These are phyloP conservation scores for Dorcus parallelipipedus DNA, from an alignment of 2,888 invertebrate species.

Conservation along the genomic window DNA sequence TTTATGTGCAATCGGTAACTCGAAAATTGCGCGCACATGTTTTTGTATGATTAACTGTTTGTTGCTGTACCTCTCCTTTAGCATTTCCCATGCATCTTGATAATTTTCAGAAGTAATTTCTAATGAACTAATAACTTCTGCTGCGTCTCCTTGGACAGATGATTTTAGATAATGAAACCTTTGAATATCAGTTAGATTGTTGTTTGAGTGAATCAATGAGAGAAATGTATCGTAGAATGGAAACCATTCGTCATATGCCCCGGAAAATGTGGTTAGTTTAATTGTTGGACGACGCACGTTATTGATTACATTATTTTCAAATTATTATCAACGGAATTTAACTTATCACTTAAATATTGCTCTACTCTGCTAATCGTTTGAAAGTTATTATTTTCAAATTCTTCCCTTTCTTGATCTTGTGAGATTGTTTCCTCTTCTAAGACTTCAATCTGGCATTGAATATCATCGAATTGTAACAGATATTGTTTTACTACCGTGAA, in stretches of 20 bases:
- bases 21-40: slow-evolving; percentile 24
- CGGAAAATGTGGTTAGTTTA: slow-evolving; percentile 12
- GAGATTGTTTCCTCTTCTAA: background rate
- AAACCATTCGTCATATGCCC: slow-evolving; percentile 10
- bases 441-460: slow-evolving; percentile 2
- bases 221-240: slow-evolving; percentile 12
- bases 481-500: background rate
- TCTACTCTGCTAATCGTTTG: background rate
- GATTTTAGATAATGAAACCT: slow-evolving; percentile 17
- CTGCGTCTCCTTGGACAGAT: slow-evolving; percentile 14
- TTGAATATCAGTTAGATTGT: slow-evolving; percentile 7
- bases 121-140: slow-evolving; percentile 18
- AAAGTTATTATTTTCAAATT: slow-evolving; percentile 3
- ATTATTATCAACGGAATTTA: background rate
- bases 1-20: background rate
- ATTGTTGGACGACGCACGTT: slow-evolving; percentile 15
- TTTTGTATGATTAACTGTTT: slow-evolving; percentile 22
- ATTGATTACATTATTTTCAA: background rate
- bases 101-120: slow-evolving; percentile 21
- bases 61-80: slow-evolving; percentile 24
- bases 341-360: background rate
- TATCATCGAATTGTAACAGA: background rate
- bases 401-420: slow-evolving; percentile 1
- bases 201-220: slow-evolving; percentile 9
- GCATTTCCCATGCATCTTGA: slow-evolving; percentile 22